Evolutionary conservation across 2,888 invertebrate species (phyloP), one percentile per base, ranked within the genome.

Genomic region (Aphelenchoides bicaudatus): DNA sequence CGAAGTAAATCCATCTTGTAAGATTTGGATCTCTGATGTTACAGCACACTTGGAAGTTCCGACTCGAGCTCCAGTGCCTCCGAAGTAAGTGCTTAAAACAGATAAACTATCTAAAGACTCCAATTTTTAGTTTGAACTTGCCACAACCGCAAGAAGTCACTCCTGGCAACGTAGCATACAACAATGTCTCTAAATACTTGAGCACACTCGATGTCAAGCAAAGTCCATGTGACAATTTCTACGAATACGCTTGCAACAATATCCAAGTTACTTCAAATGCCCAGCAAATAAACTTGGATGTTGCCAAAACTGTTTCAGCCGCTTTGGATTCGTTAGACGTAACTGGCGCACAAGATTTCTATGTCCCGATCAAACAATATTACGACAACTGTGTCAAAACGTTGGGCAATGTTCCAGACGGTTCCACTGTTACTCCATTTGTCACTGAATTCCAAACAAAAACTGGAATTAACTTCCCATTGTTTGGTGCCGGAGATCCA

Each of bases 21-120:
- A 70, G 23, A 74, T 75, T 21, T 75, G 75, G 75, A 49, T 57
- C 16, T 50, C 43, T 16, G 50, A 49, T 1, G 39, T 49, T 8
- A 3, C 27, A 39, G 55, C 27, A 56, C 55, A n/a, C n/a, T n/a
- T n/a, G n/a, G n/a, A n/a, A n/a, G n/a, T n/a, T n/a, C n/a, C n/a
- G n/a, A n/a, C n/a, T n/a, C n/a, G n/a, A n/a, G n/a, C n/a, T n/a
- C n/a, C n/a, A n/a, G n/a, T n/a, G n/a, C n/a, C n/a, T n/a, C n/a
- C n/a, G n/a, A n/a, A n/a, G n/a, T n/a, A n/a, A n/a, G n/a, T n/a
- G n/a, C n/a, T n/a, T n/a, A n/a, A n/a, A n/a, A n/a, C n/a, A n/a
- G n/a, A n/a, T n/a, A n/a, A n/a, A n/a, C n/a, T n/a, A n/a, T n/a
- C n/a, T n/a, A n/a, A n/a, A n/a, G n/a, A n/a, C n/a, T n/a, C 23